Evolutionary conservation across 2,797 vertebrate species (phyloP).

Genomic region (Chaunax sp.): DNA sequence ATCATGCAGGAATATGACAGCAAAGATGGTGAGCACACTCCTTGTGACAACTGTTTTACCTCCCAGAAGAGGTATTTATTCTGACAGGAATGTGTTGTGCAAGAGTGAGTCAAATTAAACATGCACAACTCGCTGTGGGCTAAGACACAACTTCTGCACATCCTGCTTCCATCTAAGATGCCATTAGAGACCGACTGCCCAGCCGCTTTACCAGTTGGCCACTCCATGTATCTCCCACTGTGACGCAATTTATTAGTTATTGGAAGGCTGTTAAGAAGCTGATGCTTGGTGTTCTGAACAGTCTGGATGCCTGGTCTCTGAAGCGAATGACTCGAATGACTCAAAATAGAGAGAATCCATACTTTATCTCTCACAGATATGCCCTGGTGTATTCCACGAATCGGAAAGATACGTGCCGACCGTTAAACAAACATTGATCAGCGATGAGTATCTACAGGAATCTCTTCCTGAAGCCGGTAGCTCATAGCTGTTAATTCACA

Average conservation of each 20-base stretch:
- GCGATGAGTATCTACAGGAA: slow-evolving; percentile 23
- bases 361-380: not conserved
- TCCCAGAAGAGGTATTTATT: slow-evolving; percentile 48
- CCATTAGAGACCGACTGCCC: slow-evolving; percentile 32
- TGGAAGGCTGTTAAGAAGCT: slow-evolving; percentile 28
- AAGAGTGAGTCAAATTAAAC: slow-evolving; percentile 45
- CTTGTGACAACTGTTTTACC: slow-evolving; percentile 42
- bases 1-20: slow-evolving; percentile 38
- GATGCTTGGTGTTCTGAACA: slow-evolving; percentile 20
- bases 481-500: not conserved
- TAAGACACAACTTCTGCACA: slow-evolving; percentile 40
- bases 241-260: slow-evolving; percentile 33
- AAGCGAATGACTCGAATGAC: slow-evolving; percentile 11
- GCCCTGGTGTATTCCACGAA: slow-evolving; percentile 7
- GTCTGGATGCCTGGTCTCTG: slow-evolving; percentile 7
- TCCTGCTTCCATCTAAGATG: slow-evolving; percentile 25
- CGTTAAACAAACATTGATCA: slow-evolving; percentile 23
- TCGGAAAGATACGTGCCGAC: not conserved
- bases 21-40: slow-evolving; percentile 16
- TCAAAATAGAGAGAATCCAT: slow-evolving; percentile 13
- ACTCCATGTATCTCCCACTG: slow-evolving; percentile 21
- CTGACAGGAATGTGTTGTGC: slow-evolving; percentile 46
- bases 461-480: not conserved
- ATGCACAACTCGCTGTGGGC: slow-evolving; percentile 25
- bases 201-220: slow-evolving; percentile 25